Evolutionary conservation across 2,797 vertebrate species (phyloP).

Genomic region (Adrianichthys oophorus): DNA sequence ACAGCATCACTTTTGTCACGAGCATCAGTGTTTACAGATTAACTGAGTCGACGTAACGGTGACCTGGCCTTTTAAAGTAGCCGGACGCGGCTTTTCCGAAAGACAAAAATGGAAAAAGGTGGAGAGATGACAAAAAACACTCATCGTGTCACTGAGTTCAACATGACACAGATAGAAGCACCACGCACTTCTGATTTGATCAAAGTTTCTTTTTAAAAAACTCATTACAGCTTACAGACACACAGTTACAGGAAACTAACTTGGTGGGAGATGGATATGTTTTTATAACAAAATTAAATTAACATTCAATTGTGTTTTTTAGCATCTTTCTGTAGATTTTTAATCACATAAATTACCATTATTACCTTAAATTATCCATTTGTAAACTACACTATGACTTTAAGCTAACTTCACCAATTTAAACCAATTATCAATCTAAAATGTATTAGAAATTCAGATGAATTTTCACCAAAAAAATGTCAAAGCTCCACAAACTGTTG

Average conservation of each 20-base stretch:
- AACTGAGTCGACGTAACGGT: constrained; percentile 39
- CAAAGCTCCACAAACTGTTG: background rate
- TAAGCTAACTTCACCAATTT: no score
- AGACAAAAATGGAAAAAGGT: constrained; percentile 9
- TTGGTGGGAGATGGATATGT: background rate
- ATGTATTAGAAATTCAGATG: no score
- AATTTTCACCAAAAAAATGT: no score
- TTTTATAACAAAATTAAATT: no score
- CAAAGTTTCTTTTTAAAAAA: constrained; percentile 3
- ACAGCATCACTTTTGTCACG: constrained; percentile 50
- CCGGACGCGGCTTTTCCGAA: constrained; percentile 34
- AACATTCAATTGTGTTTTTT: no score
- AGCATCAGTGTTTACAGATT: constrained; percentile 50
- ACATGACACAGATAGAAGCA: constrained; percentile 9
- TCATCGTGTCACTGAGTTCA: constrained; percentile 26
- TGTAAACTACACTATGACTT: no score
- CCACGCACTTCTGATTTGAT: constrained; percentile 20
- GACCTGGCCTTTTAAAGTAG: constrained; percentile 43
- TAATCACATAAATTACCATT: no score
- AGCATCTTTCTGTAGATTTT: no score
- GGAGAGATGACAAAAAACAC: constrained; percentile 28
- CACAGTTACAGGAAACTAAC: constrained; percentile 12
- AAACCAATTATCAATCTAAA: no score
- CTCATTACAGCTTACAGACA: constrained; percentile 13
- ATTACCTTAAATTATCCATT: no score